phyloP scores from a whole-genome alignment of 2,797 vertebrate species.

The Eulemur mongoz region DNA sequence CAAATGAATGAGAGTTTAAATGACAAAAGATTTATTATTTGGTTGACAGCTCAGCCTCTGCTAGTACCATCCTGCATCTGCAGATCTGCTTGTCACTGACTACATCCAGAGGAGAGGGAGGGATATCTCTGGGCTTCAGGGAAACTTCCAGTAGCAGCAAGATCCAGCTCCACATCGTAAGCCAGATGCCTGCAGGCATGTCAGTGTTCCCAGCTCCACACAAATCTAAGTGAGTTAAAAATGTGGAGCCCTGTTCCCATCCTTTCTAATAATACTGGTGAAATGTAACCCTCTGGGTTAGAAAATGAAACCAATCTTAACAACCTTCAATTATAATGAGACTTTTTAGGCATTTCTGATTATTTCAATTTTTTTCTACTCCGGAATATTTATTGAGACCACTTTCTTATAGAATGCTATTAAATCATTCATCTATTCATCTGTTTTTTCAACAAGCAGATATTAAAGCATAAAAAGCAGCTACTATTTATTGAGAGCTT shows the following conservation, averaged over 20 bases:
- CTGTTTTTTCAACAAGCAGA: neutral
- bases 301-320: neutral
- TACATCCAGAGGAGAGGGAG: neutral
- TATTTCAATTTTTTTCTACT: constrained; percentile 8
- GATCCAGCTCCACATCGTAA: neutral
- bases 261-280: neutral
- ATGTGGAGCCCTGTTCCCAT: neutral
- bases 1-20: constrained; percentile 27
- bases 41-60: neutral
- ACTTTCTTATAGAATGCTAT: neutral
- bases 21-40: constrained; percentile 42
- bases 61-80: neutral
- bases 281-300: neutral
- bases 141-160: neutral
- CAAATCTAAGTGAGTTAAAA: constrained; percentile 35
- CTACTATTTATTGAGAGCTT: neutral
- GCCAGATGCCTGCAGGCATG: neutral
- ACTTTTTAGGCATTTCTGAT: neutral
- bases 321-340: neutral
- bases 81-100: neutral
- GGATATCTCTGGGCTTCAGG: neutral
- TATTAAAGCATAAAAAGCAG: neutral
- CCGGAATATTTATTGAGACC: constrained; percentile 33
- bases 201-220: neutral
- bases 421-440: neutral